Evolutionary conservation across 2,797 vertebrate genomes (phyloP), one percentile per base, ranked within the genome.

Genomic region (Acrossocheilus fasciatus): DNA sequence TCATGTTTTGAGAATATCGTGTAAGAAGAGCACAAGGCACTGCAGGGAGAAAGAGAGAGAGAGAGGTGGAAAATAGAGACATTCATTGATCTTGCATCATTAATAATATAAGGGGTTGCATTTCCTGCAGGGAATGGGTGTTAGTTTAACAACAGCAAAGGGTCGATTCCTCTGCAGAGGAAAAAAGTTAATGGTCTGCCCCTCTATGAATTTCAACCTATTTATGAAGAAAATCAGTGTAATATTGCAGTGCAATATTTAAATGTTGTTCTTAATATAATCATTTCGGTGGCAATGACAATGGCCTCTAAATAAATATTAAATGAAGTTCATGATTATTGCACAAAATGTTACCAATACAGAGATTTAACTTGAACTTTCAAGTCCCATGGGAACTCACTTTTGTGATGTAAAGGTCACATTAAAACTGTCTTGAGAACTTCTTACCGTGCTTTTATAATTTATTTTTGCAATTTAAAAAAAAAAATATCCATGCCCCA

Each of bases 81-180:
- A 52, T 74, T 9, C 17, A 75, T 75, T 81, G 78, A 86, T 66
- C 39, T 14, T 41, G 47, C 20, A 74, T 59, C 34, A 86, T 86
- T 81, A 86, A 86, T 86, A 75, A 81, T 81, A 75, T 66, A 86
- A 74, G 57, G 36, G 45, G 26, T 80, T 52, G 47, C 26, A 57
- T 85, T 73, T 85, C 84, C 84, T 72, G 75, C 66, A 70, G 76
- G 34, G 52, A 70, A 79, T 17, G 41, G 80, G 64, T 85, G 34
- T 54, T 62, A 52, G 66, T 62, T 72, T 36, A 85, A 70, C 50
- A 80, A 59, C 75, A 62, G 41, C 84, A 79, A 30, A 72, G 6
- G 76, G 50, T 85, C 52, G 84, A 85, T 85, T 80, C n/a, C 66
- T 79, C 52, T 50, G 84, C 76, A 80, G 66, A 72, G 66, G 39